Evolutionary conservation across 2,888 invertebrate species (phyloP).

Genomic region (Hypolimnas misippus): DNA sequence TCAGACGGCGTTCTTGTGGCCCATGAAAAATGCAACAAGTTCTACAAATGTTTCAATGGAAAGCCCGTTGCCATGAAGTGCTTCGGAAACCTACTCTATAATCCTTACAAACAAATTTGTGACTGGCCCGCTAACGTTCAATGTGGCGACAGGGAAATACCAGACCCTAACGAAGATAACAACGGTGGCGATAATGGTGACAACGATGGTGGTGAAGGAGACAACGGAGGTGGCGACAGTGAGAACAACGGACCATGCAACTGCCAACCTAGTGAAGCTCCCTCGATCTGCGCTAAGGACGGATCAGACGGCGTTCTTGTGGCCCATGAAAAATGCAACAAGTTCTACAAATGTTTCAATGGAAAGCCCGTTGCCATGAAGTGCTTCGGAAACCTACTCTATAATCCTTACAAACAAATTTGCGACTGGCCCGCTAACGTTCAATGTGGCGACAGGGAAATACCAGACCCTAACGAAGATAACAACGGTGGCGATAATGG

Average conservation of each 20-base stretch:
- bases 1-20: slow-evolving; percentile 52
- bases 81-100: slow-evolving; percentile 45
- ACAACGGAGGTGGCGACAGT: slow-evolving; percentile 15
- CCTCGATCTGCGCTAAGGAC: background rate
- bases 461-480: background rate
- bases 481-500: background rate
- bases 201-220: slow-evolving; percentile 34
- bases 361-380: background rate
- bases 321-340: slow-evolving; percentile 9
- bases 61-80: slow-evolving; percentile 43
- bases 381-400: background rate
- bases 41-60: slow-evolving; percentile 47
- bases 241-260: background rate
- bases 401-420: background rate
- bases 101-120: slow-evolving; percentile 48
- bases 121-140: slow-evolving; percentile 53
- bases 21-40: slow-evolving; percentile 51
- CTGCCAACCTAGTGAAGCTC: slow-evolving; percentile 1
- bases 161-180: slow-evolving; percentile 34
- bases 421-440: slow-evolving; percentile 23
- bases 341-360: slow-evolving; percentile 9
- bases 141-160: slow-evolving; percentile 49
- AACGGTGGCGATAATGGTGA: slow-evolving; percentile 30
- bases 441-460: background rate
- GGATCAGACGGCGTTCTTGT: background rate